Evolutionary conservation across 2,113 vertebrate species (phyloP).

Genomic region (Hippoglossus stenolepis): DNA sequence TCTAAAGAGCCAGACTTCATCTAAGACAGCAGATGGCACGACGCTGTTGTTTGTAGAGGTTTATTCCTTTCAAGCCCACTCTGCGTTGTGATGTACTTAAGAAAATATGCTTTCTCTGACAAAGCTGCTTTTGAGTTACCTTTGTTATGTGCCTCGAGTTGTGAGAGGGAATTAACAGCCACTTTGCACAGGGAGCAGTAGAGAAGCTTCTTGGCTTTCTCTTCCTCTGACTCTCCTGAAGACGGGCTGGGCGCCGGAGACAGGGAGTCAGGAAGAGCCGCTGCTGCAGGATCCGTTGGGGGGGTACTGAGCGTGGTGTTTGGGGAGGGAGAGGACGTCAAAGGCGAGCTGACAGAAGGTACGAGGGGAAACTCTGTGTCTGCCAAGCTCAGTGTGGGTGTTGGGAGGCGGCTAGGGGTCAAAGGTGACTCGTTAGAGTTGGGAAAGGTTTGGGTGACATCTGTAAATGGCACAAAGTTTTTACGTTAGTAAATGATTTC

Average conservation of each 20-base stretch:
- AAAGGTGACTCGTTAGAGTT: slow-evolving; percentile 57
- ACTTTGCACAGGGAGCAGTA: slow-evolving; percentile 95
- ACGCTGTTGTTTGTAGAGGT: slow-evolving; percentile 4
- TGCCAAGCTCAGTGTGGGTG: slow-evolving; percentile 54
- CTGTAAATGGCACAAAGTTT: slow-evolving; percentile 61
- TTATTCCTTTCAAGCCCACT: background rate
- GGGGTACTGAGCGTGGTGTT: slow-evolving; percentile 39
- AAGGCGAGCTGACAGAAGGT: slow-evolving; percentile 58
- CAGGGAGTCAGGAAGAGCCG: slow-evolving; percentile 61
- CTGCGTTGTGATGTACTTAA: background rate
- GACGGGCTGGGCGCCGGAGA: slow-evolving; percentile 68
- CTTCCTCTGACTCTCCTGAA: slow-evolving; percentile 86
- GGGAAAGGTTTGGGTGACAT: slow-evolving; percentile 59
- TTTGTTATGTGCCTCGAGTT: slow-evolving; percentile 95
- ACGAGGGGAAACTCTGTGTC: slow-evolving; percentile 56
- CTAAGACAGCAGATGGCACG: background rate
- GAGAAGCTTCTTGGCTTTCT: slow-evolving; percentile 91
- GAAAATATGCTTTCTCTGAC: background rate
- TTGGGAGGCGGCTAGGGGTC: slow-evolving; percentile 49
- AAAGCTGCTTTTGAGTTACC: slow-evolving; percentile 73
- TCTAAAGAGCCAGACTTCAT: background rate
- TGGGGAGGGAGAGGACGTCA: slow-evolving; percentile 66
- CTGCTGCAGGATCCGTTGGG: slow-evolving; percentile 49
- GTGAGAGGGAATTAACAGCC: slow-evolving; percentile 92
- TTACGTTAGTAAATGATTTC: slow-evolving; percentile 17